Conservation (phyloP, 2,888 invertebrate genomes). For the Microdon myrmicae region DNA sequence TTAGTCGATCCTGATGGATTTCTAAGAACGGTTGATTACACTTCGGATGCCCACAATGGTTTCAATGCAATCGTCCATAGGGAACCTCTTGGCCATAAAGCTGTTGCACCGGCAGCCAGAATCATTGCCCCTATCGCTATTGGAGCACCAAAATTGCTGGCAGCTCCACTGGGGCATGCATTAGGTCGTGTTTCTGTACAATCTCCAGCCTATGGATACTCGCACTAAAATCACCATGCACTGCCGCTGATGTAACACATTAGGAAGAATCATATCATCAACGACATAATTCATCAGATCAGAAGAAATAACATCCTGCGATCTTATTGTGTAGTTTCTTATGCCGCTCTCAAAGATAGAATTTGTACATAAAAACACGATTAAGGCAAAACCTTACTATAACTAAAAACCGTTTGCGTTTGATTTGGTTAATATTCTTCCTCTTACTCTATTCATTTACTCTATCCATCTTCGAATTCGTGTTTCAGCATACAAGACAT, state of each 20-base stretch:
- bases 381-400: too few relatives aligned
- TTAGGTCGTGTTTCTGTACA: constrained; percentile 53
- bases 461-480: too few relatives aligned
- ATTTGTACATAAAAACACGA: too few relatives aligned
- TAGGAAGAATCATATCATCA: too few relatives aligned
- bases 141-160: constrained; percentile 32
- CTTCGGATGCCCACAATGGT: constrained; percentile 69
- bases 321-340: constrained; percentile 35
- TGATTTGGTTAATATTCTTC: too few relatives aligned
- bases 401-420: too few relatives aligned
- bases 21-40: constrained; percentile 69
- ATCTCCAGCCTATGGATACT: constrained; percentile 47
- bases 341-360: too few relatives aligned
- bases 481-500: too few relatives aligned
- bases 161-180: constrained; percentile 48
- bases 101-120: constrained; percentile 63
- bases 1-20: constrained; percentile 70
- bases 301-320: too few relatives aligned
- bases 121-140: constrained; percentile 44
- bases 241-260: too few relatives aligned
- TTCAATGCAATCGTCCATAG: constrained; percentile 71
- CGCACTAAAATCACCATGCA: constrained; percentile 43
- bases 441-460: too few relatives aligned
- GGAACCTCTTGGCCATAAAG: constrained; percentile 67
- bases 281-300: too few relatives aligned